These are phyloP conservation scores for Diabrotica virgifera DNA, from an alignment of 1,140 invertebrate species.

Conservation along the genomic window DNA sequence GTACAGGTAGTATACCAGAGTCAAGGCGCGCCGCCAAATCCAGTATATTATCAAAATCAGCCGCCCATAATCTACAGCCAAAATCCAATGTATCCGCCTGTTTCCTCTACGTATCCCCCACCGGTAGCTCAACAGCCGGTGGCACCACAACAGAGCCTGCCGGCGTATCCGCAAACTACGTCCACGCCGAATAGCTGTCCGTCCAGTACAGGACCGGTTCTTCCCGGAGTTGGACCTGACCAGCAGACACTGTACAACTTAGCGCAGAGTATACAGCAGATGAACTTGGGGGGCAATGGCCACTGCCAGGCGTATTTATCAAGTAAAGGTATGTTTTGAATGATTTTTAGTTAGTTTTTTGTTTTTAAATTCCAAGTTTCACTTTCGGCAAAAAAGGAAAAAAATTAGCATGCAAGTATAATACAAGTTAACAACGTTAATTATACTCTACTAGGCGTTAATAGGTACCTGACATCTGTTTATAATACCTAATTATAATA, in stretches of 20 bases:
- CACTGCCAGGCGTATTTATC: background rate
- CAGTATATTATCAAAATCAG: constrained; percentile 40
- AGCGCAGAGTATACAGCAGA: constrained; percentile 36
- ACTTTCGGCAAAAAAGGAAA: background rate
- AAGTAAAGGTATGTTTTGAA: constrained; percentile 9
- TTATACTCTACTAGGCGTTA: no score
- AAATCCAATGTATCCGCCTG: constrained; percentile 22
- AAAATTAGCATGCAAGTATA: no score
- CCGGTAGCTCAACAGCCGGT: constrained; percentile 9
- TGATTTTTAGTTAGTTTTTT: background rate
- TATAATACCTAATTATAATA: no score
- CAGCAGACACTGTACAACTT: constrained; percentile 31
- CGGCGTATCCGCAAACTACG: constrained; percentile 35
- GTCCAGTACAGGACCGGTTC: constrained; percentile 12
- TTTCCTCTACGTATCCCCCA: constrained; percentile 3
- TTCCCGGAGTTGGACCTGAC: background rate
- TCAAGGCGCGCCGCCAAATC: constrained; percentile 20
- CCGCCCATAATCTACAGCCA: constrained; percentile 37
- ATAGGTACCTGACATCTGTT: no score
- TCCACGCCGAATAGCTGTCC: constrained; percentile 37
- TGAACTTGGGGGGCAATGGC: constrained; percentile 24
- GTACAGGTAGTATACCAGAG: constrained; percentile 36
- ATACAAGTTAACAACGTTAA: no score
- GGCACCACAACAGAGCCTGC: constrained; percentile 19
- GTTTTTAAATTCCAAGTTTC: no score